Evolutionary conservation across 2,888 invertebrate genomes (phyloP).

Genomic region (Schizaphis graminum): DNA sequence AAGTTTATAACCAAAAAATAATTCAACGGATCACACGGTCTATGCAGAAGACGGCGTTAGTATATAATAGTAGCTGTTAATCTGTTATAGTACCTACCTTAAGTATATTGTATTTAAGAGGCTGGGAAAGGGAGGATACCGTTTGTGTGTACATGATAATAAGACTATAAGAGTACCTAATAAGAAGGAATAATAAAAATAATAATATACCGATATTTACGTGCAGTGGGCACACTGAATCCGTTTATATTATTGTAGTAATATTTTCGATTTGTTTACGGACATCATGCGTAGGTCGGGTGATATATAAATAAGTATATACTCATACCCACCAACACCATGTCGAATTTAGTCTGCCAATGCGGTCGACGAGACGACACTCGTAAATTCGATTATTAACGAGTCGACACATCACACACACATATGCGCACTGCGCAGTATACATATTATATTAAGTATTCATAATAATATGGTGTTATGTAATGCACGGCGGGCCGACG

Average conservation of each 20-base stretch:
- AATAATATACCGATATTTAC: neutral
- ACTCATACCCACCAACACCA: neutral
- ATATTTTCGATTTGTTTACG: conserved; percentile 4
- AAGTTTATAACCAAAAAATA: neutral
- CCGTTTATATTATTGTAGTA: neutral
- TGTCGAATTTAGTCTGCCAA: neutral
- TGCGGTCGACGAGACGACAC: neutral
- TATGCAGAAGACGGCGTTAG: neutral
- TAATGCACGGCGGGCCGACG: conserved; percentile 3
- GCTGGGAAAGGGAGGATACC: neutral
- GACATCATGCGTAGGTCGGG: neutral
- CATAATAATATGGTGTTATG: conserved; percentile 5
- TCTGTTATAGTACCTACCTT: neutral
- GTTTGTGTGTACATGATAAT: neutral
- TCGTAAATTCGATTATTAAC: conserved; percentile 51
- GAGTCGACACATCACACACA: conserved; percentile 31
- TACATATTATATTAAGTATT: neutral
- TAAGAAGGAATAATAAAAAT: neutral
- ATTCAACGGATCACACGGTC: neutral
- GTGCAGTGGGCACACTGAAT: neutral
- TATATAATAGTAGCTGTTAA: neutral
- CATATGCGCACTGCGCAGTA: neutral
- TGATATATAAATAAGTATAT: neutral
- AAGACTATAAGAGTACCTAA: neutral
- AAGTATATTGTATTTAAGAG: neutral